phyloP scores from a whole-genome alignment of 2,888 invertebrate genomes.

The Catonia carolina region DNA sequence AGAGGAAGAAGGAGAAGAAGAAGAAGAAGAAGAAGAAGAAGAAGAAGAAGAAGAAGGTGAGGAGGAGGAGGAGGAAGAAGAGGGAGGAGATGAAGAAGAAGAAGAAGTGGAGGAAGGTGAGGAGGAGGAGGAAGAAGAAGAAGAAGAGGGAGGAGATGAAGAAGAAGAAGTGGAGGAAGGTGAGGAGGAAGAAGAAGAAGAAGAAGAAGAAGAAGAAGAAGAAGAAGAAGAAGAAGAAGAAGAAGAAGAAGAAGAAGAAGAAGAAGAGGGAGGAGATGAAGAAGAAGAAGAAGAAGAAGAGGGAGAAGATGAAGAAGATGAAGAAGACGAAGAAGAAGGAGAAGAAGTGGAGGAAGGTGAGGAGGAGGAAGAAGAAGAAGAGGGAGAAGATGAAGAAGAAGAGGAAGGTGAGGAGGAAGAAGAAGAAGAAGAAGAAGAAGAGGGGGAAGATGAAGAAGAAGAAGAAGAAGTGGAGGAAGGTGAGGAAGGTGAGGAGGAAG shows the following conservation, averaged over 20 bases:
- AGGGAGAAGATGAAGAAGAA: not conserved
- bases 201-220: not conserved
- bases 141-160: not conserved
- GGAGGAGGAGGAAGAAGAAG: not conserved
- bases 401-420: too few species aligned
- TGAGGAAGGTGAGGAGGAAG: too few species aligned
- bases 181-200: not conserved
- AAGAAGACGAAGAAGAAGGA: too few species aligned
- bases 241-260: not conserved
- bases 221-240: not conserved
- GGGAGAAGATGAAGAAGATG: not conserved
- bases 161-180: not conserved
- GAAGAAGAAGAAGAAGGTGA: too few species aligned
- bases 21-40: not conserved
- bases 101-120: not conserved
- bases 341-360: not conserved
- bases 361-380: not conserved
- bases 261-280: not conserved
- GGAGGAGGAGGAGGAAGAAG: not conserved
- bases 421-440: not conserved
- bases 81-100: not conserved
- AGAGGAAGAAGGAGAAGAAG: not conserved
- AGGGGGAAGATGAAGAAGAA: not conserved
- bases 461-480: not conserved
- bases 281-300: not conserved